Conservation (phyloP, 2,797 vertebrate genomes). For the Cryptoprocta ferox region DNA sequence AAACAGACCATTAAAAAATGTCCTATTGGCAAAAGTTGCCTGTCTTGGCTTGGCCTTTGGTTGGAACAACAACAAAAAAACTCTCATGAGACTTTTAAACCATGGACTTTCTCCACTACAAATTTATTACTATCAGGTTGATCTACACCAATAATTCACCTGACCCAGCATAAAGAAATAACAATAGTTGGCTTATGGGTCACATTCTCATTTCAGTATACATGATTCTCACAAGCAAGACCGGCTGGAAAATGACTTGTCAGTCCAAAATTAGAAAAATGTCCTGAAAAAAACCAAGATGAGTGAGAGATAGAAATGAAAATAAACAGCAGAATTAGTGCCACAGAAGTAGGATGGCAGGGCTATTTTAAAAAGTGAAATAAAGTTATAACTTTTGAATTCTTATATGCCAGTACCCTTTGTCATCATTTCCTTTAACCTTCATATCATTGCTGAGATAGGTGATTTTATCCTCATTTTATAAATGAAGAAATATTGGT, state of each 20-base stretch:
- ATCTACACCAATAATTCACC: not conserved
- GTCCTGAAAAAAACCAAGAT: not conserved
- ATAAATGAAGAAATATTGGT: not conserved
- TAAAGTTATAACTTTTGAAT: not conserved
- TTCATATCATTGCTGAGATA: not conserved
- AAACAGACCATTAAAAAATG: not conserved
- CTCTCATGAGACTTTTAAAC: not conserved
- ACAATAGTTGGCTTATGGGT: not conserved
- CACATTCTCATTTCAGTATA: not conserved
- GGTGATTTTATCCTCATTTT: not conserved
- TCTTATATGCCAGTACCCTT: not conserved
- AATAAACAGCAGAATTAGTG: not conserved
- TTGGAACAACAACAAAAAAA: not conserved
- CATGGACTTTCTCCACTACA: not conserved
- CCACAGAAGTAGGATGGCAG: not conserved
- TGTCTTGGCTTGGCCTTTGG: not conserved
- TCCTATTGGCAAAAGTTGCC: not conserved
- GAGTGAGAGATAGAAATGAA: not conserved
- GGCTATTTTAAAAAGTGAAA: not conserved
- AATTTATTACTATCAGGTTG: not conserved
- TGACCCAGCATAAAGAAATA: not conserved
- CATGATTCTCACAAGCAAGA: not conserved
- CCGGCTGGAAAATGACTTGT: not conserved
- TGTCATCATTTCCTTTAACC: not conserved
- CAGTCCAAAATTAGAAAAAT: not conserved